Evolutionary conservation across 2,113 vertebrate genomes (phyloP).

Genomic region (Dolichallabes microphthalmus): DNA sequence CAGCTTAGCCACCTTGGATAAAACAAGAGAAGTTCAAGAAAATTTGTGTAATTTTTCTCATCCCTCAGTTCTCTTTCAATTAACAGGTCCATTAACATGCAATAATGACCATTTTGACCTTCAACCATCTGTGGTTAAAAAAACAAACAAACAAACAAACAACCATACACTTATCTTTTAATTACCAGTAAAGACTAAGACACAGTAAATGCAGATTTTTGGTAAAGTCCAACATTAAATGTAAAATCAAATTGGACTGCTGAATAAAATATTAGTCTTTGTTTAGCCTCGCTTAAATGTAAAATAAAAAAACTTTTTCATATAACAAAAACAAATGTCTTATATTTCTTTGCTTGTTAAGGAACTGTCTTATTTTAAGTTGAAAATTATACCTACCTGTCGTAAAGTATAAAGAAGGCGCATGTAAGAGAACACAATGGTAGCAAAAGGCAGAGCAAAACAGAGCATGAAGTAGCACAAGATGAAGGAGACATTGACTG

Average conservation of each 20-base stretch:
- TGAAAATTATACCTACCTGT: conserved; percentile 59
- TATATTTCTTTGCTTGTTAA: not conserved
- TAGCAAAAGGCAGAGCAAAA: conserved; percentile 71
- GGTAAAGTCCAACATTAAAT: not conserved
- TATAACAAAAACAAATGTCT: not conserved
- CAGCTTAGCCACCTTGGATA: conserved; percentile 63
- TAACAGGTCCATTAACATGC: not conserved
- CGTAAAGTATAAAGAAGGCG: conserved; percentile 69
- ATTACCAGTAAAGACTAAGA: not conserved
- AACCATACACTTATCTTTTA: not conserved
- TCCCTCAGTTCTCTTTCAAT: not conserved
- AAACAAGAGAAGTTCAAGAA: not conserved
- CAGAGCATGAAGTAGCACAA: conserved; percentile 71
- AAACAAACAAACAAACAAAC: too few relatives aligned
- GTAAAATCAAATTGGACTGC: not conserved
- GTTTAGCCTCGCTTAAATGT: not conserved
- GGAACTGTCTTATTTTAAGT: not conserved
- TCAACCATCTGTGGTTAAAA: not conserved
- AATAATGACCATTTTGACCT: not conserved
- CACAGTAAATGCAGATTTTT: not conserved
- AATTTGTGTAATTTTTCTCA: not conserved
- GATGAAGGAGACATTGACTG: conserved; percentile 72
- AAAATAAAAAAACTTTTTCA: not conserved
- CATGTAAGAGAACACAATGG: conserved; percentile 66
- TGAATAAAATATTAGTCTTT: not conserved